A percentile compares a stretch with the other conserved stretches of the same genome.
phyloP scores from a whole-genome alignment of 1,140 invertebrate species.

The Dreissena polymorpha region DNA sequence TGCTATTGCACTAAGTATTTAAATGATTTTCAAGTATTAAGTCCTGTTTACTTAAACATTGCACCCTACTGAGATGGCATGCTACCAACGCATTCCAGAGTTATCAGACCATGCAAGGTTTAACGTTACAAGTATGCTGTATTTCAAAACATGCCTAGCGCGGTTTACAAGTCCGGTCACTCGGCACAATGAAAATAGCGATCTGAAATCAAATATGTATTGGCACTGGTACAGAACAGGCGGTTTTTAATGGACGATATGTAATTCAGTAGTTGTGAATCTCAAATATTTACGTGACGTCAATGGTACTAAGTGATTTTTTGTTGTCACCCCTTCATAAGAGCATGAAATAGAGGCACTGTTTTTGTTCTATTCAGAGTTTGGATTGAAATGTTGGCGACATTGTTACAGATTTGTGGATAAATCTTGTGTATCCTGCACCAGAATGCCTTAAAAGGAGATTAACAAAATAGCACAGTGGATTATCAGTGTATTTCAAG shows the following conservation, averaged over 20 bases:
- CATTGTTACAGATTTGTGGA: background rate
- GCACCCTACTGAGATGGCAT: constrained; percentile 42
- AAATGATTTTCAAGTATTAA: background rate
- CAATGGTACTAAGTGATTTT: background rate
- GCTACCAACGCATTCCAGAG: constrained; percentile 31
- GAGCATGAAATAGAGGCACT: no score
- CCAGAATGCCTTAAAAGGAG: background rate
- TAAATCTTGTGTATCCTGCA: background rate
- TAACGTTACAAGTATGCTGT: background rate
- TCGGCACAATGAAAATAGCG: constrained; percentile 29
- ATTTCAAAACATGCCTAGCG: constrained; percentile 9
- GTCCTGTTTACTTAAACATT: constrained; percentile 1
- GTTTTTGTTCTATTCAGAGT: no score
- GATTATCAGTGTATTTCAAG: constrained; percentile 5
- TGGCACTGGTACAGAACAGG: constrained; percentile 18
- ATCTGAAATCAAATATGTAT: constrained; percentile 14
- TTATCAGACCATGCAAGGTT: constrained; percentile 38
- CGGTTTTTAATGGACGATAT: background rate
- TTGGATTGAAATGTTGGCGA: background rate
- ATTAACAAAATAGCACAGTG: background rate
- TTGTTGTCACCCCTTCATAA: background rate
- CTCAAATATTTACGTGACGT: background rate
- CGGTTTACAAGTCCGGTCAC: background rate
- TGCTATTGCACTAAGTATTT: no score
- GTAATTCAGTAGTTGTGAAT: background rate